Evolutionary conservation across 2,113 vertebrate genomes (phyloP).

Genomic region (Oxygymnocypris stewartii): DNA sequence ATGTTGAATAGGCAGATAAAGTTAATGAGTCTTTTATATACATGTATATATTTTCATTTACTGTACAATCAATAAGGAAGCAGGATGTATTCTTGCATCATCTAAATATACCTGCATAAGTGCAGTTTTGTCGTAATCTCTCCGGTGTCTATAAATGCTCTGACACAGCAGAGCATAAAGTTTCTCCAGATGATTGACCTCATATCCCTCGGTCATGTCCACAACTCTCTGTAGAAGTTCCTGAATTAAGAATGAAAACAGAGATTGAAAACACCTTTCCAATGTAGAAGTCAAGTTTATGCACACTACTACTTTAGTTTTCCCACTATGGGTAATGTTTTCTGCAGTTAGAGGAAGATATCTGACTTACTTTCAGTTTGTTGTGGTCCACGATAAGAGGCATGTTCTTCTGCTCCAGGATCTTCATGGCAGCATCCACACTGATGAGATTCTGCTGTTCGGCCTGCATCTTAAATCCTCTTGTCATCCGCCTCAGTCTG

Average conservation of each 20-base stretch:
- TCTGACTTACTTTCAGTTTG: conserved; percentile 66
- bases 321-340: background rate
- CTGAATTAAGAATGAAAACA: conserved; percentile 67
- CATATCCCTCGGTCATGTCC: conserved; percentile 75
- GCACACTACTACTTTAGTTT: background rate
- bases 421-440: conserved; percentile 69
- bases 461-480: conserved; percentile 66
- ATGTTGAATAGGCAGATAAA: background rate
- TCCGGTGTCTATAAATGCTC: conserved; percentile 87
- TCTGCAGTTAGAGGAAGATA: background rate
- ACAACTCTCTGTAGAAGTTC: conserved; percentile 77
- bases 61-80: background rate
- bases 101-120: conserved; percentile 78
- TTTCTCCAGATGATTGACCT: conserved; percentile 86
- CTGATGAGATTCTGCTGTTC: conserved; percentile 75
- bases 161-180: conserved; percentile 88
- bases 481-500: conserved; percentile 65
- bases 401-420: conserved; percentile 70
- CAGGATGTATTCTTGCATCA: background rate
- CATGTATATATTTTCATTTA: background rate
- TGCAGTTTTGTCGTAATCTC: conserved; percentile 82
- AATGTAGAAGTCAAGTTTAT: background rate
- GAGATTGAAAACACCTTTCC: background rate
- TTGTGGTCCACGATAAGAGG: conserved; percentile 76
- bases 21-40: background rate